Conservation (phyloP, 2,797 vertebrate genomes). For the Silurus aristotelis region DNA sequence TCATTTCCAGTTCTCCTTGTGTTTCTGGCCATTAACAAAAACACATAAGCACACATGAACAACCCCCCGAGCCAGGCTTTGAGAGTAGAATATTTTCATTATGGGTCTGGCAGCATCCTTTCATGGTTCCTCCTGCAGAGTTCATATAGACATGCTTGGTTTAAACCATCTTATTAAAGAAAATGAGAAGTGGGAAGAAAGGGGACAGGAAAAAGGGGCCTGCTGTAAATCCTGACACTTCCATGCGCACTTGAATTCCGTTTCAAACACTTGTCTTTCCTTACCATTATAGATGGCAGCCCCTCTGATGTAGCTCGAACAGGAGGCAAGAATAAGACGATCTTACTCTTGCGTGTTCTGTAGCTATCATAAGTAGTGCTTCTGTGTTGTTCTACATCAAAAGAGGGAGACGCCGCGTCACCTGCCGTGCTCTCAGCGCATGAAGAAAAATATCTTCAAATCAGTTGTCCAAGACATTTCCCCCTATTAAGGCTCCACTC, state of each 20-base stretch:
- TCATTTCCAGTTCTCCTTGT: not conserved
- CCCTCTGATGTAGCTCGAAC: slow-evolving; percentile 97
- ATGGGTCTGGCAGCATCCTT: slow-evolving; percentile 79
- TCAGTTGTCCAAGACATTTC: slow-evolving; percentile 99
- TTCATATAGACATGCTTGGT: slow-evolving; percentile 96
- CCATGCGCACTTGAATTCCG: slow-evolving; percentile 85
- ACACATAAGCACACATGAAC: not conserved
- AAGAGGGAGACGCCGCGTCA: slow-evolving; percentile 86
- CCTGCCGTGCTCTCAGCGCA: slow-evolving; percentile 94
- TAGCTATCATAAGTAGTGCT: slow-evolving; percentile 92
- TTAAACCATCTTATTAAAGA: slow-evolving; percentile 99
- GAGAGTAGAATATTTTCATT: slow-evolving; percentile 91
- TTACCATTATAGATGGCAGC: slow-evolving; percentile 99
- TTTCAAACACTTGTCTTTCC: slow-evolving; percentile 99
- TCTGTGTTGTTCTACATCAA: slow-evolving; percentile 99
- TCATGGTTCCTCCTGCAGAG: slow-evolving; percentile 90
- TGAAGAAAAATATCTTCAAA: slow-evolving; percentile 98
- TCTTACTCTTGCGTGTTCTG: slow-evolving; percentile 91
- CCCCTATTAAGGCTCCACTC: slow-evolving; percentile 91
- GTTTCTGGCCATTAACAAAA: not conserved
- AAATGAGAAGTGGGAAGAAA: slow-evolving; percentile 68
- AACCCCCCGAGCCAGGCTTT: slow-evolving; percentile 79
- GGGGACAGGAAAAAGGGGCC: slow-evolving; percentile 67
- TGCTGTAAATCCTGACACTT: slow-evolving; percentile 96
- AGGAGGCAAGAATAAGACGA: slow-evolving; percentile 87